phyloP scores from a whole-genome alignment of 2,888 invertebrate species.

The Globia sparganii region DNA sequence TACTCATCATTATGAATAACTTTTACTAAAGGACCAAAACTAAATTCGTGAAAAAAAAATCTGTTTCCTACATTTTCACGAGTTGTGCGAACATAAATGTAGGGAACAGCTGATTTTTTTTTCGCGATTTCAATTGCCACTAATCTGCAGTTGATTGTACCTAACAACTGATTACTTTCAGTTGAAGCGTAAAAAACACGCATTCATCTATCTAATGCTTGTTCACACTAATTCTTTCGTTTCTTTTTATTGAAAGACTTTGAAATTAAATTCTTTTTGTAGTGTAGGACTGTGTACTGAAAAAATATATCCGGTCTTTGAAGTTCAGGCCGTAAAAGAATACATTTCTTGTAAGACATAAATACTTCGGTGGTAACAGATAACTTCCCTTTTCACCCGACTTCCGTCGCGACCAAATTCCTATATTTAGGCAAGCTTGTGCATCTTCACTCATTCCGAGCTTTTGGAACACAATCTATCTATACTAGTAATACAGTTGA shows the following conservation, averaged over 20 bases:
- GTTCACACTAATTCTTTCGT: neutral
- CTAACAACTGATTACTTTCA: neutral
- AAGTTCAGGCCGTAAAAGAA: constrained; percentile 16
- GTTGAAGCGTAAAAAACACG: constrained; percentile 14
- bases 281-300: neutral
- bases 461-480: neutral
- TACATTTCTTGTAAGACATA: neutral
- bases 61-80: no score
- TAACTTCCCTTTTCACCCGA: constrained; percentile 37
- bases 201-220: constrained; percentile 12
- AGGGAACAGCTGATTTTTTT: no score
- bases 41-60: no score
- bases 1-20: no score
- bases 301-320: constrained; percentile 23
- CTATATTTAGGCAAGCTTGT: constrained; percentile 12
- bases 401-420: constrained; percentile 13
- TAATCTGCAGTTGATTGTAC: neutral
- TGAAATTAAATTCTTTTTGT: neutral
- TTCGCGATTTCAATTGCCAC: no score
- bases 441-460: constrained; percentile 2
- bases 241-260: neutral
- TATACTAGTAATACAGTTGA: no score
- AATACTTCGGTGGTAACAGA: constrained; percentile 29
- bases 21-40: no score
- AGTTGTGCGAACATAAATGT: no score